These are phyloP conservation scores for Campylorhamphus procurvoides DNA, from an alignment of 2,113 vertebrate genomes.

Conservation along the genomic window DNA sequence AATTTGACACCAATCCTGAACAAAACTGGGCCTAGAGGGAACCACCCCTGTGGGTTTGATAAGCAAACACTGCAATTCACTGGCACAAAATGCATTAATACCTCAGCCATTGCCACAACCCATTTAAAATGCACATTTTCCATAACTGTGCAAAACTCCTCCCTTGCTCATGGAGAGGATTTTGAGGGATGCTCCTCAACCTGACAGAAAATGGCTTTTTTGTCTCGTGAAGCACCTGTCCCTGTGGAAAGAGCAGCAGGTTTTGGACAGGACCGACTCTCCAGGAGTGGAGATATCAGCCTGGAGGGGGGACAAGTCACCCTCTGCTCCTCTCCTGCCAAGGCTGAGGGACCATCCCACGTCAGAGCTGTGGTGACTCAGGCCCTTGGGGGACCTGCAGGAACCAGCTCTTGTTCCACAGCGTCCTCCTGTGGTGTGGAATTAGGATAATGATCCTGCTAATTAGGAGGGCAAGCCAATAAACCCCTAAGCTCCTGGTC, in stretches of 20 bases:
- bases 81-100: background rate
- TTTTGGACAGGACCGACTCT: background rate
- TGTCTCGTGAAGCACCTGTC: background rate
- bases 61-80: background rate
- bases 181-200: background rate
- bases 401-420: background rate
- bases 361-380: fast-evolving
- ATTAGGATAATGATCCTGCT: background rate
- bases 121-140: background rate
- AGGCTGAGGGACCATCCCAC: background rate
- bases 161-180: background rate
- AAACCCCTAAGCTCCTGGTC: background rate
- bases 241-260: background rate
- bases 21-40: background rate
- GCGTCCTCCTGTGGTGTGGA: conserved; percentile 17
- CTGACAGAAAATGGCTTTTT: background rate
- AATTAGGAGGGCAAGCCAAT: background rate
- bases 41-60: background rate
- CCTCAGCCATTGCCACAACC: background rate
- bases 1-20: background rate
- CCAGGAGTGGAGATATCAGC: background rate
- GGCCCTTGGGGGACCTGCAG: background rate
- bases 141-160: background rate
- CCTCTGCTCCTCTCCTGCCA: background rate
- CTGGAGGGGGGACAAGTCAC: background rate